Percentiles rank a stretch among this genome's conserved stretches.
phyloP scores from a whole-genome alignment of 2,888 invertebrate species.

The Dynastes maya region DNA sequence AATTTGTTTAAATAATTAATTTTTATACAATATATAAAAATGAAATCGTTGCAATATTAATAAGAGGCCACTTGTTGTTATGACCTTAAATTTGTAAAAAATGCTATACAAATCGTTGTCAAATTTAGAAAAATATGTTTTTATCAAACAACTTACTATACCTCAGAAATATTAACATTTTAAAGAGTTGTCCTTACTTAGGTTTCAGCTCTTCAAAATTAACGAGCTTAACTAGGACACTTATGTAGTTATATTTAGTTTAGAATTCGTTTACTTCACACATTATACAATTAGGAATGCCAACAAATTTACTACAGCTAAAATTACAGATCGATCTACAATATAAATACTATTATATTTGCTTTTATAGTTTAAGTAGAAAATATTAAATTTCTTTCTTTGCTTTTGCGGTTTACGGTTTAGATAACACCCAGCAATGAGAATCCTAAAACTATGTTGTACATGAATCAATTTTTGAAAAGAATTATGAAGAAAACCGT shows the following conservation, averaged over 20 bases:
- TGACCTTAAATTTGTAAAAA: background rate
- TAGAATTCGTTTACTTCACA: background rate
- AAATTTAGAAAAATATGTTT: no score
- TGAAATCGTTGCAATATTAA: no score
- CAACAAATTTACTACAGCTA: conserved; percentile 14
- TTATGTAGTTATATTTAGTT: background rate
- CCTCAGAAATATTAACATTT: background rate
- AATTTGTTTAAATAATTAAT: no score
- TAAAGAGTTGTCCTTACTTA: no score
- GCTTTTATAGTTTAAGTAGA: conserved; percentile 9
- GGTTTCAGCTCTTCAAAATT: no score
- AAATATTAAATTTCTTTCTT: conserved; percentile 14
- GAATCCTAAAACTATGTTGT: conserved; percentile 18
- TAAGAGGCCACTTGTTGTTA: background rate
- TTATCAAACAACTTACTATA: no score
- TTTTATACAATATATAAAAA: no score
- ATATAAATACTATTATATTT: conserved; percentile 13
- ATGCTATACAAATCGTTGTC: no score
- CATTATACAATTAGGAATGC: conserved; percentile 24
- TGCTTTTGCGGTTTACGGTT: conserved; percentile 4
- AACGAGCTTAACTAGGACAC: no score
- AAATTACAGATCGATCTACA: conserved; percentile 12
- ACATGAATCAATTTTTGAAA: conserved; percentile 11
- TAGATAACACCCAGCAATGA: background rate
- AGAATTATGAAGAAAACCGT: conserved; percentile 1